These are phyloP conservation scores for Dynastes maya DNA, from an alignment of 2,888 invertebrate species.

Conservation along the genomic window DNA sequence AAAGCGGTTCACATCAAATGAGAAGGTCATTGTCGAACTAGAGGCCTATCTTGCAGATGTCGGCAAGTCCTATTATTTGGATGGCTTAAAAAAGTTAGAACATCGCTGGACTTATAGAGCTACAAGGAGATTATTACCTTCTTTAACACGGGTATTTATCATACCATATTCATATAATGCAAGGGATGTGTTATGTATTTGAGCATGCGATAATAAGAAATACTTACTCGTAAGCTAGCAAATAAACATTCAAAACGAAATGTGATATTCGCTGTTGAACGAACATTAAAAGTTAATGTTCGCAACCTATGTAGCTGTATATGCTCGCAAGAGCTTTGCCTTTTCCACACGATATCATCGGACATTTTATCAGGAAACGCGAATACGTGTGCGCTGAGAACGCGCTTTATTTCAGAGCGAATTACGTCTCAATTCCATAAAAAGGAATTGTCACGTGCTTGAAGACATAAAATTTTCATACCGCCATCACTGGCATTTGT, in stretches of 20 bases:
- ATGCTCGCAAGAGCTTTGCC: not conserved
- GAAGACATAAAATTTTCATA: conserved; percentile 49
- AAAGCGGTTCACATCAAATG: too few species aligned
- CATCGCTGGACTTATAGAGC: too few species aligned
- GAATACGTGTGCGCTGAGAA: conserved; percentile 18
- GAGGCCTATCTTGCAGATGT: too few species aligned
- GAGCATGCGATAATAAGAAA: not conserved
- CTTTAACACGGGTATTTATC: too few species aligned
- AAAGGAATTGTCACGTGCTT: conserved; percentile 48
- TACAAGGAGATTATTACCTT: too few species aligned
- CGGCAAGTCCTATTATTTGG: too few species aligned
- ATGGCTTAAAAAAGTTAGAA: too few species aligned
- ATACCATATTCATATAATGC: too few species aligned
- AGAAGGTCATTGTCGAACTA: too few species aligned
- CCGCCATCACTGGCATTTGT: conserved; percentile 45
- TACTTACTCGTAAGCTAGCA: too few species aligned
- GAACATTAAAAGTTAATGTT: conserved; percentile 14
- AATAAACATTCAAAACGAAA: not conserved
- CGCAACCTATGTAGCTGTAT: conserved; percentile 1
- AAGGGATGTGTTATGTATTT: too few species aligned
- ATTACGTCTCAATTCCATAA: conserved; percentile 48
- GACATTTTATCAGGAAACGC: conserved; percentile 26
- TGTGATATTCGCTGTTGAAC: not conserved
- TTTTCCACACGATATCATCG: conserved; percentile 22
- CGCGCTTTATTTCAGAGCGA: conserved; percentile 36